Percentiles rank a stretch among this genome's conserved stretches.
phyloP scores from a whole-genome alignment of 92 coral and sea anemone species.

The Galaxea fascicularis region DNA sequence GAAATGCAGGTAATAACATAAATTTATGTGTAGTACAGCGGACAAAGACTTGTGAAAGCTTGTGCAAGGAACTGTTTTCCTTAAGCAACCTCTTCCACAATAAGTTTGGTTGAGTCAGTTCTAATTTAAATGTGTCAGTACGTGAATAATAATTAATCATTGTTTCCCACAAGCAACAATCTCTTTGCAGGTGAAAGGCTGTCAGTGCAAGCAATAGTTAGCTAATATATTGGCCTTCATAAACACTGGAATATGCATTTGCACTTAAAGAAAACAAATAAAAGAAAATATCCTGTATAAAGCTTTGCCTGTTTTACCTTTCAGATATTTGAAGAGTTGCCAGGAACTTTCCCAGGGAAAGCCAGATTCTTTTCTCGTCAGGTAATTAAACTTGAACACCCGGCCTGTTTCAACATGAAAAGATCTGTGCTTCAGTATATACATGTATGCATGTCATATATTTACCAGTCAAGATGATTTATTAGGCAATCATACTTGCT shows the following conservation, averaged over 20 bases:
- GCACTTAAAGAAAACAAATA: background rate
- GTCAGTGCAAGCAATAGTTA: no score
- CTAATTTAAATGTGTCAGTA: no score
- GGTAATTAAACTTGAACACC: background rate
- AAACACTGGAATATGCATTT: background rate
- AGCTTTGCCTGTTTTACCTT: background rate
- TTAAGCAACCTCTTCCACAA: no score
- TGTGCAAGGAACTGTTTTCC: background rate
- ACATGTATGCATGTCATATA: no score
- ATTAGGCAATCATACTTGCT: no score
- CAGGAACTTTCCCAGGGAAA: constrained; percentile 41
- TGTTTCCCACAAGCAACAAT: no score
- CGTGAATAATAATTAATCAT: no score
- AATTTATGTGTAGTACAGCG: background rate
- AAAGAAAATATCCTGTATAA: background rate
- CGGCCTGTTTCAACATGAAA: background rate
- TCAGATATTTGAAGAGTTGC: constrained; percentile 45
- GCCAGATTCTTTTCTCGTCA: constrained; percentile 40
- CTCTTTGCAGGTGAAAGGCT: no score
- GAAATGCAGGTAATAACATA: background rate
- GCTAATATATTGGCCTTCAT: background rate
- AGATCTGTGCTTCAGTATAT: background rate
- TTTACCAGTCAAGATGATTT: no score
- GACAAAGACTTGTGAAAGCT: no score
- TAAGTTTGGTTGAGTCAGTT: no score